phyloP scores from a whole-genome alignment of 2,113 vertebrate genomes.

The Probosciger aterrimus region DNA sequence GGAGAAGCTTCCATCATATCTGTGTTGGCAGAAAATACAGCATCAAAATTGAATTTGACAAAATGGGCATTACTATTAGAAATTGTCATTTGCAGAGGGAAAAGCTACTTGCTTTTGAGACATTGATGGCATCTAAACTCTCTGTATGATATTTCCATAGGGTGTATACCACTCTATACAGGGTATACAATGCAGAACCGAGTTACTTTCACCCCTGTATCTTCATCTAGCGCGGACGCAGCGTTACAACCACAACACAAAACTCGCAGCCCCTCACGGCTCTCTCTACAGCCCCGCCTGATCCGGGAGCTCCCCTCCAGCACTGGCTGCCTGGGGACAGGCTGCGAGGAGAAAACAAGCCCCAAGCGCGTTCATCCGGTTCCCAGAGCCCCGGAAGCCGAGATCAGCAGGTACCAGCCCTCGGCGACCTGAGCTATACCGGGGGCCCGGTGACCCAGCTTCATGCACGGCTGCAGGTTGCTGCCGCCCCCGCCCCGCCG shows the following conservation, averaged over 20 bases:
- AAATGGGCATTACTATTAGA: neutral
- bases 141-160: rapidly evolving
- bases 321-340: too few relatives aligned
- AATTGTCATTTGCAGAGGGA: neutral
- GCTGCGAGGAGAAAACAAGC: neutral
- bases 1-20: neutral
- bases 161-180: too few relatives aligned
- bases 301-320: neutral
- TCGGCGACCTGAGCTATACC: neutral
- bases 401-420: neutral
- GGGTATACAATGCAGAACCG: neutral
- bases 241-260: neutral
- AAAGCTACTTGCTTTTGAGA: neutral
- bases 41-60: neutral
- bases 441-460: neutral
- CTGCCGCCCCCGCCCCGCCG: neutral
- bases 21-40: neutral
- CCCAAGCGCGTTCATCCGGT: too few relatives aligned
- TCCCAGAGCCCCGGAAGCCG: neutral
- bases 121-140: neutral
- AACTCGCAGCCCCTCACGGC: neutral
- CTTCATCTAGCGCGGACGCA: neutral
- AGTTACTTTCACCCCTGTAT: neutral
- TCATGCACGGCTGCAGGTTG: neutral
- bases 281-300: neutral